phyloP scores from a whole-genome alignment of 2,113 vertebrate species.

The Motacilla tschutschensis region DNA sequence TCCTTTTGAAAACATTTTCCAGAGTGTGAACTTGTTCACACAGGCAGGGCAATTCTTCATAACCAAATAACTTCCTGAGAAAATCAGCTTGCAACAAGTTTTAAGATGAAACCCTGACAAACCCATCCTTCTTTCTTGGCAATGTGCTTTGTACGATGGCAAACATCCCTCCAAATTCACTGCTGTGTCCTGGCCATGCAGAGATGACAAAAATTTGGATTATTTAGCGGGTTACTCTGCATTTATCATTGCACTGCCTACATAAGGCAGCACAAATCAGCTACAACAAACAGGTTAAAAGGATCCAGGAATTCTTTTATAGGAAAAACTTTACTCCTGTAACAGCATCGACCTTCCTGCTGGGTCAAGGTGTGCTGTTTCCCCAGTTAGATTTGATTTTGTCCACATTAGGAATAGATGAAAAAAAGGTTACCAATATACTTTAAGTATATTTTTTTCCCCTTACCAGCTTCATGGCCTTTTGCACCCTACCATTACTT shows the following conservation, averaged over 20 bases:
- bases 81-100: conserved; percentile 31
- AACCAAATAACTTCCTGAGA: conserved; percentile 40
- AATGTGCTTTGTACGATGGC: neutral
- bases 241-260: neutral
- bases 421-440: neutral
- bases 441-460: neutral
- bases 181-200: neutral
- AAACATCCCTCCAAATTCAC: neutral
- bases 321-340: neutral
- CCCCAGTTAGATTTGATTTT: neutral
- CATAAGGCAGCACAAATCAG: neutral
- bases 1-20: neutral
- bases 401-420: neutral
- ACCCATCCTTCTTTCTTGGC: conserved; percentile 7
- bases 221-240: neutral
- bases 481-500: neutral
- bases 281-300: neutral
- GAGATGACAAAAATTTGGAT: neutral
- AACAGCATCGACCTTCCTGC: neutral
- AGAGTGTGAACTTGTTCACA: conserved; percentile 47
- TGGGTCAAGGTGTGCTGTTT: neutral
- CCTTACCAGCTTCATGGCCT: neutral
- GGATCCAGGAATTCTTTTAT: neutral
- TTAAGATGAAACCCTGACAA: conserved; percentile 20
- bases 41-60: conserved; percentile 35